Evolutionary conservation across 2,113 vertebrate genomes (phyloP), one percentile per base, ranked within the genome.

Genomic region (Sisor rabdophorus): DNA sequence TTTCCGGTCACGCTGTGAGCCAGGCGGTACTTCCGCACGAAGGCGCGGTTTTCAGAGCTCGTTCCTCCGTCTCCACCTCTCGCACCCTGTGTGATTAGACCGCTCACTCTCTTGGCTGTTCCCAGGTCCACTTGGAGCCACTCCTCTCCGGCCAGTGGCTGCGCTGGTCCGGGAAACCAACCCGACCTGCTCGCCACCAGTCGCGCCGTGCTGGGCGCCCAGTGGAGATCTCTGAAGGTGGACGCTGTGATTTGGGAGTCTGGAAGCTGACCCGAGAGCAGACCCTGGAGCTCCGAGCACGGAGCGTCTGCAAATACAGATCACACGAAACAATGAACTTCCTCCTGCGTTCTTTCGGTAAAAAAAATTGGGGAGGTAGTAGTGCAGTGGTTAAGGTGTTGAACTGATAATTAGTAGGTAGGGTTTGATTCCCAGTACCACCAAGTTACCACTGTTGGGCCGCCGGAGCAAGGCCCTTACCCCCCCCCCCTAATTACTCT

Each of bases 121-220:
- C 94, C 96, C 9, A 99, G 89, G 80, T 98, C 96, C 79, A 98
- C 96, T 86, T 99, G 97, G 47, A 99, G 92, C 97, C 97, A 98
- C 84, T 99, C 95, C 80, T 95, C 95, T 2, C 96, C 95, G 0
- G 93, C 92, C 83, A 95, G 91, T 0, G 95, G 94, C 84, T 96
- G 93, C 0, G 93, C 87, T 0, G 93, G 81, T 0, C 87, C 89
- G 0, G 97, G 95, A 84, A 96, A 98, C 97, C 97, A 99, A 48
- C 97, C 97, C 0, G 94, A 98, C 76, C 94, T 94, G 82, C 96
- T 97, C 87, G 95, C 97, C 65, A 98, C 94, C 79, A 98, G 89
- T 1, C 97, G 94, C 2, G 96, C 94, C 0, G 89, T 84, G 4
- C 93, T 91, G 9, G 97, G 93, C 48, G 84, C 92, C 97, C 97